Percentiles rank a stretch among this genome's conserved stretches.
Conservation (phyloP, 2,888 invertebrate species). For the Dexiosoma caninum region DNA sequence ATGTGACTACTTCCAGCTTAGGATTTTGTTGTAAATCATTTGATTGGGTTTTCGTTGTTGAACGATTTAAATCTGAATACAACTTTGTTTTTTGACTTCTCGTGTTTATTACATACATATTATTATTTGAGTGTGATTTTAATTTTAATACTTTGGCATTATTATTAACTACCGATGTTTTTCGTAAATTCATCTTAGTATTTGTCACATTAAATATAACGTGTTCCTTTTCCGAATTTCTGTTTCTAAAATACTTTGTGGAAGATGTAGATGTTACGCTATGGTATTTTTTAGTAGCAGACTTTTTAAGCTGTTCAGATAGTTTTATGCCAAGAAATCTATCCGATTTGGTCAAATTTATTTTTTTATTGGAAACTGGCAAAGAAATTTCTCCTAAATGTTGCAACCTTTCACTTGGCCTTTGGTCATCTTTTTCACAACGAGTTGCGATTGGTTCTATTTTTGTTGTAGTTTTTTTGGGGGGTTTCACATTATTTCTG, state of each 20-base stretch:
- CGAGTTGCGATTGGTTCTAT: too few relatives aligned
- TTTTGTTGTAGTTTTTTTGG: too few relatives aligned
- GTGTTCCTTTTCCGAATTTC: not conserved
- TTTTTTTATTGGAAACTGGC: not conserved
- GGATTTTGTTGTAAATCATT: not conserved
- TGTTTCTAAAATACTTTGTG: not conserved
- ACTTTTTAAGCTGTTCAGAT: too few relatives aligned
- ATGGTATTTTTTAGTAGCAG: too few relatives aligned
- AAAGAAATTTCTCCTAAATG: not conserved
- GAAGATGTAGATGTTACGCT: not conserved
- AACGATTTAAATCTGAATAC: not conserved
- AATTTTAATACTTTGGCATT: not conserved
- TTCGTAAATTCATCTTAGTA: not conserved
- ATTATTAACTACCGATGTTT: not conserved
- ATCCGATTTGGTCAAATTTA: too few relatives aligned
- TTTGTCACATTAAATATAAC: not conserved
- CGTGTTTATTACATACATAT: not conserved
- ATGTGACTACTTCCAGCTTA: not conserved
- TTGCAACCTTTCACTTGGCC: not conserved
- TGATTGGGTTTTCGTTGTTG: not conserved
- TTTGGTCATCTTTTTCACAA: not conserved
- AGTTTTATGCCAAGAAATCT: too few relatives aligned
- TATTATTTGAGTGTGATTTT: not conserved
- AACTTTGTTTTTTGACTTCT: not conserved
- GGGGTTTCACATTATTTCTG: not conserved